Base-by-base conservation (phyloP, 2,113 vertebrate species). In the Drymodes brunneopygia region DNA sequence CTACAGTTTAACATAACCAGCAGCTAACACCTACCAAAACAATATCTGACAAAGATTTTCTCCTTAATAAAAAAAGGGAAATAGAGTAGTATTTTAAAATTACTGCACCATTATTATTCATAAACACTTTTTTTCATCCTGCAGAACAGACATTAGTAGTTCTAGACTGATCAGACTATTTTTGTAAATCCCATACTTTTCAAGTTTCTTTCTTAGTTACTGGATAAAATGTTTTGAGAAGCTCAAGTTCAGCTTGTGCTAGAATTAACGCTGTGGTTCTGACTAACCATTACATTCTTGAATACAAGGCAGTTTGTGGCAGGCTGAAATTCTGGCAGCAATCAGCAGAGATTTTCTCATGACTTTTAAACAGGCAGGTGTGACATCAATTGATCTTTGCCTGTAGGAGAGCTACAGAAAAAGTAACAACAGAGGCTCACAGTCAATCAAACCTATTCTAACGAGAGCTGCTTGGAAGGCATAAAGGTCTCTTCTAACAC, bases 301-400 rank as follows among this genome's bases (percentile, higher is more conserved):
- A 92, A 66, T 7, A 66, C 0, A 0, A 88, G 82, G 75, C 75
- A 71, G 51, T 54, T 70, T 92, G 79, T 69, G 88, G 72, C 86
- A 93, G 90, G 71, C 75, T 94, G 75, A 81, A 94, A 95, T 94
- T 96, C 81, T 86, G 60, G 51, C 72, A 86, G 67, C 80, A 88
- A 81, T 86, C 94, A 78, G 81, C 3, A 93, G 72, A 83, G 90
- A 81, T 90, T 93, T 95, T 87, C 86, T 90, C 90, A 84, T 95
- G 85, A 92, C 80, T 95, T 95, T 95, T 94, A 88, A 94, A 80
- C 72, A 86, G 54, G 72, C 78, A 94, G 75, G 80, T 94, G 88
- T 90, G 88, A 91, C 66, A 95, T 66, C 73, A 82, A 66, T 83
- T 87, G 85, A 95, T 95, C 79, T 90, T 94, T 94, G 79, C 64